Conservation (phyloP, 1,140 invertebrate genomes). For the Meloidogyne exigua region DNA sequence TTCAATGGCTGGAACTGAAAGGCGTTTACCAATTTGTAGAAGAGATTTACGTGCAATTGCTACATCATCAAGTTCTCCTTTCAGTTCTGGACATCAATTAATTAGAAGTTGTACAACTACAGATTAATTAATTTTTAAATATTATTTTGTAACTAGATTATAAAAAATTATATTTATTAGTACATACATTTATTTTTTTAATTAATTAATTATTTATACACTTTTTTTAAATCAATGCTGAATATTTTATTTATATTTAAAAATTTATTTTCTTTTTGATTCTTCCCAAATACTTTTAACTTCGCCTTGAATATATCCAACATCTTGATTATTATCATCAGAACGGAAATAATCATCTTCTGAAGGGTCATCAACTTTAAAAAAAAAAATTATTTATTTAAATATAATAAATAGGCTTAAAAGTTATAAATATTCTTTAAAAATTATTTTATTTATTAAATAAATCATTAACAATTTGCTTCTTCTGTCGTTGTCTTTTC, state of each 20-base stretch:
- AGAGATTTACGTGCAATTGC: conserved; percentile 25
- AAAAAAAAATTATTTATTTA: too few species aligned
- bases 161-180: too few species aligned
- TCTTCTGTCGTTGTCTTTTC: background rate
- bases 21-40: conserved; percentile 36
- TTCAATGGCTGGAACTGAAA: conserved; percentile 38
- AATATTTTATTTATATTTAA: background rate
- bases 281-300: background rate
- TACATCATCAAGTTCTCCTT: conserved; percentile 22
- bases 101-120: conserved; percentile 46
- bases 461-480: too few species aligned
- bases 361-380: background rate
- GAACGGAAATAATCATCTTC: background rate
- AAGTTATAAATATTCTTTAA: too few species aligned
- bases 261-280: background rate
- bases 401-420: too few species aligned
- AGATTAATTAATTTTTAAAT: conserved; percentile 24
- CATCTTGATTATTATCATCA: background rate
- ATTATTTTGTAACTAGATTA: too few species aligned
- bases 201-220: too few species aligned
- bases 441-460: too few species aligned
- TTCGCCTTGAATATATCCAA: conserved; percentile 2
- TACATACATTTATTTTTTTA: too few species aligned
- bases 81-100: conserved; percentile 45
- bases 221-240: too few species aligned